phyloP scores from a whole-genome alignment of 2,797 vertebrate species.

The Setipinna tenuifilis region DNA sequence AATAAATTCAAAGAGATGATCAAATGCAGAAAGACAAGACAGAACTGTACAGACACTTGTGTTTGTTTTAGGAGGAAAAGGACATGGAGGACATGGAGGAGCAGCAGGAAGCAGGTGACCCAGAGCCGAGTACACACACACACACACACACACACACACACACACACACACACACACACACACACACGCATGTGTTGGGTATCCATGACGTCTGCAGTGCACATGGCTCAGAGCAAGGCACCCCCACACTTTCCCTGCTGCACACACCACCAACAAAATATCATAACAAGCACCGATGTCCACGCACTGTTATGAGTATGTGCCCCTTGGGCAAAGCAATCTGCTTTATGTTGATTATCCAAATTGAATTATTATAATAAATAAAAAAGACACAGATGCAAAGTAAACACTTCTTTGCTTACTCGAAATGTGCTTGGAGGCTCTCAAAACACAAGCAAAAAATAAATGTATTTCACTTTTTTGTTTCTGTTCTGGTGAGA shows the following conservation, averaged over 20 bases:
- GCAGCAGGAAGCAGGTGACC: conserved; percentile 60
- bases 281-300: not conserved
- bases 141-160: too few relatives aligned
- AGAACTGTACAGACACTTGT: not conserved
- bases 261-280: not conserved
- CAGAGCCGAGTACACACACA: not conserved
- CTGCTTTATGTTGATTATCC: not conserved
- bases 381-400: not conserved
- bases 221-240: not conserved
- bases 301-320: not conserved
- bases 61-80: conserved; percentile 52
- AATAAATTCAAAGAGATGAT: not conserved
- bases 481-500: not conserved
- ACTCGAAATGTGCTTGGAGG: not conserved
- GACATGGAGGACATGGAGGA: conserved; percentile 64
- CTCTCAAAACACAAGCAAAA: not conserved
- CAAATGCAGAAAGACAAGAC: not conserved
- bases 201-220: not conserved
- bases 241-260: not conserved
- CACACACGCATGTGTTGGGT: not conserved
- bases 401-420: not conserved
- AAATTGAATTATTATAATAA: not conserved
- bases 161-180: too few relatives aligned
- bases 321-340: not conserved
- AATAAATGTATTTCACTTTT: not conserved